Base-by-base conservation (phyloP, 2,888 invertebrate species). In the Agrotis puta region DNA sequence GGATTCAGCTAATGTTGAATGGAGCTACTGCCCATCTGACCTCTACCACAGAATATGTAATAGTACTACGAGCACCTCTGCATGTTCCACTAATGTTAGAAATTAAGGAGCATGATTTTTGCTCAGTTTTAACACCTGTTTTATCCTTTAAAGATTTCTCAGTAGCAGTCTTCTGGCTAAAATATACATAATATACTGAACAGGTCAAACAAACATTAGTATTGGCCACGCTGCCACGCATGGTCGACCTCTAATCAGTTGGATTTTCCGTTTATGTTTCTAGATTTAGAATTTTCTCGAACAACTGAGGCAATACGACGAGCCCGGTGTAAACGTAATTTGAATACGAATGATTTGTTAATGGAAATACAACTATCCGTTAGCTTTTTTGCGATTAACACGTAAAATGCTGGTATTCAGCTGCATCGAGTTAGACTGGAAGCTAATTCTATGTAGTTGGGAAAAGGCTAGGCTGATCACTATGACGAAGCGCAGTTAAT, bases 281-380 rank as follows among this genome's bases (percentile, higher is more conserved):
- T 48, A 50, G 77, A 64, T 58, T 27, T 48, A 50, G 77, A 64
- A 74, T 80, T 71, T 77, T 82, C 80, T 82, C 61, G 82, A 68
- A 80, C 57, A 50, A 3, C 9, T 22, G 54, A 27, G 18, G 9
- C 24, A 22, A 16, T 51, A 51, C 6, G 1, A 39, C 14, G 7
- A 18, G 18, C 18, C 16, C 18, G 18, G 11, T n/a, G 11, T 54
- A n/a, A 54, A 27, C 0, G 9, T 3, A 27, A 27, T 18, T 22
- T 4, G 27, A 27, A 18, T 27, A 27, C 4, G 53, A 70, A 33
- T 9, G 39, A 54, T 27, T 54, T 54, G 9, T 18, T 27, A 18
- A 11, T 24, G 24, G 9, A 18, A 24, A 24, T 14, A 53, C 24
- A 53, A 24, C 9, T 24, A 16, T 24, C 16, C 22, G 6, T 7